Conservation (phyloP, 2,888 invertebrate species). For the Noctua pronuba region DNA sequence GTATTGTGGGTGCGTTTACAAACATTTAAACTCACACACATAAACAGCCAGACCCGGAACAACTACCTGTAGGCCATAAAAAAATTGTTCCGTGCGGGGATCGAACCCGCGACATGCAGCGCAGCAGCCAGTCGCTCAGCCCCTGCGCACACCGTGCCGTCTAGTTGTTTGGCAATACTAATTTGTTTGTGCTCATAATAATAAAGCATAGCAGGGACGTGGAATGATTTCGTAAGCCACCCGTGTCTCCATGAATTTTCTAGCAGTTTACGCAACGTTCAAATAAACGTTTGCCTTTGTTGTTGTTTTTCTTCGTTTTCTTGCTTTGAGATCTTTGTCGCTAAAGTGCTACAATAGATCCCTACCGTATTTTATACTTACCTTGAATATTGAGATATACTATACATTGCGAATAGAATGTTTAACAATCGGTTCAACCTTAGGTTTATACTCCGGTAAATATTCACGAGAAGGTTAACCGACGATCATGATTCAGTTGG, state of each 20-base stretch:
- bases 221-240: slow-evolving; percentile 2
- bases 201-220: slow-evolving; percentile 2
- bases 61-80: not conserved
- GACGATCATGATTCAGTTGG: not conserved
- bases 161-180: not conserved
- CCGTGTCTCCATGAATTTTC: slow-evolving; percentile 32
- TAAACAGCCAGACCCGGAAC: not conserved
- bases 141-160: not conserved
- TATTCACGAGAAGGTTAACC: not conserved
- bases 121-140: not conserved
- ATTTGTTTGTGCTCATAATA: slow-evolving; percentile 9
- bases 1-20: not conserved
- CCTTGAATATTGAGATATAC: not conserved
- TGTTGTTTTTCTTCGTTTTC: slow-evolving; percentile 3
- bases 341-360: not conserved
- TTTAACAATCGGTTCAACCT: not conserved
- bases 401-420: not conserved
- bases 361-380: not conserved
- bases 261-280: slow-evolving; percentile 17
- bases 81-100: not conserved
- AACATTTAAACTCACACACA: not conserved
- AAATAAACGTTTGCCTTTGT: not conserved
- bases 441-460: not conserved
- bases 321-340: not conserved
- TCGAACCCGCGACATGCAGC: not conserved